Percentiles rank a stretch among this genome's conserved stretches.
Evolutionary conservation across 53 echinoderm and acorn worm species (phyloP).

Genomic region (Zoroaster sp.): DNA sequence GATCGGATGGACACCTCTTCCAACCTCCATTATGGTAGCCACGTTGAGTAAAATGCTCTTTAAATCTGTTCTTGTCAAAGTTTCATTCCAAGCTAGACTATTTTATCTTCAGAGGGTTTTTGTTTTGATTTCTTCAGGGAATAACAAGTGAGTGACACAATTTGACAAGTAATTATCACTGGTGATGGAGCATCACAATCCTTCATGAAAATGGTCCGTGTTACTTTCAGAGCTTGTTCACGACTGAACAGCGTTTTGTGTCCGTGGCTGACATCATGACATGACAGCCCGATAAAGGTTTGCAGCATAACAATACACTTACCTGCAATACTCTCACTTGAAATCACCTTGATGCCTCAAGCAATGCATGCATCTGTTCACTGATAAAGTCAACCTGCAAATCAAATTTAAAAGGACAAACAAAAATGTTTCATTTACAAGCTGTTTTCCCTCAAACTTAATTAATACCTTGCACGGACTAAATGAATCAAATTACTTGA

Average conservation of each 20-base stretch:
- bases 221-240: background rate
- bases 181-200: background rate
- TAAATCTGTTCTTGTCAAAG: background rate
- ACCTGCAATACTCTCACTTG: background rate
- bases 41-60: background rate
- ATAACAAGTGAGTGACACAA: background rate
- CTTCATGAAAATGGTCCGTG: background rate
- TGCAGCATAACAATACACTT: background rate
- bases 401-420: too few species aligned
- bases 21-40: too few species aligned
- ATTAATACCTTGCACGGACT: too few species aligned
- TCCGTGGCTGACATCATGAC: background rate
- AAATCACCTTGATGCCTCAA: background rate
- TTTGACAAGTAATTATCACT: background rate
- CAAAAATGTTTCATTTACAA: background rate
- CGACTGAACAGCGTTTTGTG: background rate
- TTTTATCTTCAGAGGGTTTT: background rate
- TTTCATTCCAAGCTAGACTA: background rate
- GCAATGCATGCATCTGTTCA: background rate
- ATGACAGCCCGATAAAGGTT: background rate
- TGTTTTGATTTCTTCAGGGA: background rate
- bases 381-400: background rate
- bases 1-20: too few species aligned
- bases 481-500: too few species aligned
- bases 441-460: background rate